These are phyloP conservation scores for Ceraclea dissimilis DNA, from an alignment of 2,888 invertebrate genomes.

Conservation along the genomic window DNA sequence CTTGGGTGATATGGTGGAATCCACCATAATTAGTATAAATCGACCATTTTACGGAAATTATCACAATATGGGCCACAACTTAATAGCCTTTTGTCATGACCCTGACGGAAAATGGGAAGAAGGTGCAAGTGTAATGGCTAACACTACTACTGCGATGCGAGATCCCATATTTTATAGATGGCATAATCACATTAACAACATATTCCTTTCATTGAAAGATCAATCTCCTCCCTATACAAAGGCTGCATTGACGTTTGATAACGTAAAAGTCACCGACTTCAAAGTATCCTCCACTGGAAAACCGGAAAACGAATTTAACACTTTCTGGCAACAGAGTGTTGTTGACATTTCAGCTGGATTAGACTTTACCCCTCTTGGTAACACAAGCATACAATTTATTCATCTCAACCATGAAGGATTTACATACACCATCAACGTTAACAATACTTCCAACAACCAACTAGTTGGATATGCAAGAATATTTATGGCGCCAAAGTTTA, in stretches of 20 bases:
- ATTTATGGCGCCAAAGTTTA: constrained; percentile 31
- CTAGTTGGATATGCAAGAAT: constrained; percentile 30
- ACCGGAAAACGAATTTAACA: constrained; percentile 21
- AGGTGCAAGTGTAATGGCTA: constrained; percentile 32
- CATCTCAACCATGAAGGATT: constrained; percentile 31
- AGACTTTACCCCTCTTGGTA: constrained; percentile 30
- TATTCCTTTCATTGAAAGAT: constrained; percentile 32
- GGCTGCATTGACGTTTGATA: constrained; percentile 25
- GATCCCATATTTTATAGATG: constrained; percentile 35
- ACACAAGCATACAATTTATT: constrained; percentile 26
- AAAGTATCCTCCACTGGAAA: constrained; percentile 9
- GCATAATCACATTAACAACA: constrained; percentile 33
- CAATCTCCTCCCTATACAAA: constrained; percentile 30
- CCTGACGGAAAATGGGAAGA: constrained; percentile 65
- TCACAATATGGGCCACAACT: constrained; percentile 76
- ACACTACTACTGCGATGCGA: constrained; percentile 32
- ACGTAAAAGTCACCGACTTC: constrained; percentile 10
- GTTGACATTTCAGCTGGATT: constrained; percentile 33
- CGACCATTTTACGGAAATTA: constrained; percentile 65
- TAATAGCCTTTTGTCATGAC: constrained; percentile 71
- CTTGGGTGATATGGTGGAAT: constrained; percentile 73
- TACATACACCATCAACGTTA: constrained; percentile 25
- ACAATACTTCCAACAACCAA: constrained; percentile 11
- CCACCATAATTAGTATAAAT: constrained; percentile 63
- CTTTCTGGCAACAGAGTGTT: constrained; percentile 32